A percentile compares a stretch with the other conserved stretches of the same genome.
Conservation (phyloP, 2,113 vertebrate genomes). For the Meleagris gallopavo region DNA sequence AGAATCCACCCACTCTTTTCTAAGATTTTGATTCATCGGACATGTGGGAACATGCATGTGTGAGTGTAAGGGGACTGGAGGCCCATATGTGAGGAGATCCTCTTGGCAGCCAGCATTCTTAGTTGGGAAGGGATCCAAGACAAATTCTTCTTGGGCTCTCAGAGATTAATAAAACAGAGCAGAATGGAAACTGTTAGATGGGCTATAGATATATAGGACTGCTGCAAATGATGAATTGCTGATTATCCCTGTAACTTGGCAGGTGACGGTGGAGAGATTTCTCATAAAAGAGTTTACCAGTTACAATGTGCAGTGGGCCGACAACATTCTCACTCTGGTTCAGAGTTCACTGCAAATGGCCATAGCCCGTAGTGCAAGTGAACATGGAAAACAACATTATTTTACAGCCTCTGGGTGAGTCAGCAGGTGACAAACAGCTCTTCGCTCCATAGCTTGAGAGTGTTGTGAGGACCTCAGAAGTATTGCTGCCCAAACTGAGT, state of each 20-base stretch:
- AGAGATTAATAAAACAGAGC: conserved; percentile 36
- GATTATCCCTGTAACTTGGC: not conserved
- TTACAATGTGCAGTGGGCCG: not conserved
- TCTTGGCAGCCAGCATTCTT: conserved; percentile 37
- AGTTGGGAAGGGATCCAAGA: conserved; percentile 44
- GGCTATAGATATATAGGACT: not conserved
- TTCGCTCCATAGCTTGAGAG: not conserved
- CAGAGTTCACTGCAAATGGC: not conserved
- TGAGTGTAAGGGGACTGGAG: conserved; percentile 20
- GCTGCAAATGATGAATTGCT: not conserved
- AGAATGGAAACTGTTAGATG: not conserved
- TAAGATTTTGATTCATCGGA: conserved; percentile 26
- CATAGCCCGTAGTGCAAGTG: not conserved
- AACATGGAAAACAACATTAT: not conserved
- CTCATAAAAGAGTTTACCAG: not conserved
- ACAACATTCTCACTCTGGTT: not conserved
- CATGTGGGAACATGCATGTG: conserved; percentile 42
- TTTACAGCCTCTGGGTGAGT: not conserved
- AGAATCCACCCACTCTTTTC: conserved; percentile 22
- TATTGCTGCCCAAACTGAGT: not conserved
- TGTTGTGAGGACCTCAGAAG: not conserved
- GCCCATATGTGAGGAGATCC: conserved; percentile 37
- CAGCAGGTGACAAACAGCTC: not conserved
- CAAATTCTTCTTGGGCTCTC: not conserved
- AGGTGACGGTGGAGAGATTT: not conserved